These are phyloP conservation scores for Frankliniella intonsa DNA, from an alignment of 2,888 invertebrate species.

Conservation along the genomic window DNA sequence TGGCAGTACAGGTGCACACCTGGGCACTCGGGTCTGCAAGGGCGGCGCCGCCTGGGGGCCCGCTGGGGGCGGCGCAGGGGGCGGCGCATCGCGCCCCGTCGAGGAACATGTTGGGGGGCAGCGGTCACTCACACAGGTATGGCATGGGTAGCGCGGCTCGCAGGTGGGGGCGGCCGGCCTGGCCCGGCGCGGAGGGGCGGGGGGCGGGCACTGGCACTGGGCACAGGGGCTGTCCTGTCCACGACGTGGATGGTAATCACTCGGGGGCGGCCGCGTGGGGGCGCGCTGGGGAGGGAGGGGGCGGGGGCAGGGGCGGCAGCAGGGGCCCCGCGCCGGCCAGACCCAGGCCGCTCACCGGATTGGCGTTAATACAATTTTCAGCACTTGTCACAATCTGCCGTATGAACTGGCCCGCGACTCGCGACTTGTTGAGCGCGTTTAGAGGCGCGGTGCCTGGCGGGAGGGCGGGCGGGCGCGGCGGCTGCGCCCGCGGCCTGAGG, in stretches of 20 bases:
- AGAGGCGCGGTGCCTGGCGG: background rate
- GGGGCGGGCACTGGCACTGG: background rate
- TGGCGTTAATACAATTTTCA: constrained; percentile 25
- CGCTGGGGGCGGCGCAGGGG: background rate
- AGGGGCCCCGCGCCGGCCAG: background rate
- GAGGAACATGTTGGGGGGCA: constrained; percentile 5
- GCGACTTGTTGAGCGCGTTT: constrained; percentile 9
- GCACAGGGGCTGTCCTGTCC: background rate
- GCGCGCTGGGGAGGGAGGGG: background rate
- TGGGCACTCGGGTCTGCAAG: background rate
- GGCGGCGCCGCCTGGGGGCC: background rate
- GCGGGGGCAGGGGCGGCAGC: background rate
- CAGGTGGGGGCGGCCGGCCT: background rate
- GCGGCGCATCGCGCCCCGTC: constrained; percentile 13
- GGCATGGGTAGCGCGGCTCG: background rate
- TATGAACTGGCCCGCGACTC: background rate
- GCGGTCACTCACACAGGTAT: too few relatives aligned
- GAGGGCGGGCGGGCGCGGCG: background rate
- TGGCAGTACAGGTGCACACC: background rate
- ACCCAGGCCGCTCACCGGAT: background rate
- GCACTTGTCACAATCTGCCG: constrained; percentile 13
- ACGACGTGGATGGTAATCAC: background rate
- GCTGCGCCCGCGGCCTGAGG: background rate
- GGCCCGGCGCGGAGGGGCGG: background rate
- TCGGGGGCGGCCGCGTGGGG: too few relatives aligned